These are phyloP conservation scores for Enteromius trimaculatus DNA, from an alignment of 2,797 vertebrate genomes.

Conservation along the genomic window DNA sequence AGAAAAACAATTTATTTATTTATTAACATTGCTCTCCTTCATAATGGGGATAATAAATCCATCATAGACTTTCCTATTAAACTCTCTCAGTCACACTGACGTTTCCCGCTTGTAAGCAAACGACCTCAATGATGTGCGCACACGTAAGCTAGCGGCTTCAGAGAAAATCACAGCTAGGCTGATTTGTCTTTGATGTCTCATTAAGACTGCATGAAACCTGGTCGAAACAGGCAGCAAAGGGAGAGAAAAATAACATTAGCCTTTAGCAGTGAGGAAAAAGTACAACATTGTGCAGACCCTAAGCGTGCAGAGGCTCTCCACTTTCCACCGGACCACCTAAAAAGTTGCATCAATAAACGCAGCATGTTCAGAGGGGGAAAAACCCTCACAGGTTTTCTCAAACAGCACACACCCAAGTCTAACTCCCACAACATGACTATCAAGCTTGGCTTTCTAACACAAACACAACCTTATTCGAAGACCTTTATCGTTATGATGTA, in stretches of 20 bases:
- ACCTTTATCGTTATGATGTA: conserved; percentile 13
- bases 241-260: conserved; percentile 72
- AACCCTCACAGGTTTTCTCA: conserved; percentile 70
- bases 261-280: conserved; percentile 63
- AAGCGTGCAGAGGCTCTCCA: conserved; percentile 70
- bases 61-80: neutral
- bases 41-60: neutral
- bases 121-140: neutral
- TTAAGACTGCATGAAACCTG: conserved; percentile 63
- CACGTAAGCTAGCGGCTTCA: conserved; percentile 53
- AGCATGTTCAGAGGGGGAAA: conserved; percentile 69
- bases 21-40: neutral
- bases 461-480: conserved; percentile 25
- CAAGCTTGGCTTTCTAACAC: conserved; percentile 6
- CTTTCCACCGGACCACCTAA: conserved; percentile 82
- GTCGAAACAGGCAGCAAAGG: neutral
- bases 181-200: conserved; percentile 71
- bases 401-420: conserved; percentile 74
- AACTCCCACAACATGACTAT: conserved; percentile 65
- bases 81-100: neutral
- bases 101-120: conserved; percentile 46
- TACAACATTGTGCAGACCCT: conserved; percentile 77
- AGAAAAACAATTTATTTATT: neutral
- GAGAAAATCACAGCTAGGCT: conserved; percentile 65
- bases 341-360: conserved; percentile 73